Conservation (phyloP, 2,888 invertebrate species). For the Volucella inanis region DNA sequence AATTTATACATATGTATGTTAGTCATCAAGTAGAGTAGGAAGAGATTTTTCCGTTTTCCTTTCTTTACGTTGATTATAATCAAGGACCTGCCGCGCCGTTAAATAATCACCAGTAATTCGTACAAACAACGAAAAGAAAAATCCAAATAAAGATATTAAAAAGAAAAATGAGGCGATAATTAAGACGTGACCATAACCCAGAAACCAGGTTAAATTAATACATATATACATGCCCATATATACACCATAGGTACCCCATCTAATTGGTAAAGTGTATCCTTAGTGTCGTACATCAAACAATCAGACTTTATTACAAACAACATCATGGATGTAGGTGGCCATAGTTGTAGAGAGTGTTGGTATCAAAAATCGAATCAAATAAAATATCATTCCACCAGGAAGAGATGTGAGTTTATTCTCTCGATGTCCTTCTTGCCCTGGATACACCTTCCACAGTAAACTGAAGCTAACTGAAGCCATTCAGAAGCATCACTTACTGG, state of each 20-base stretch:
- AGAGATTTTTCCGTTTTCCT: not conserved
- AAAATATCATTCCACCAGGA: slow-evolving; percentile 28
- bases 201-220: slow-evolving; percentile 46
- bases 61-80: slow-evolving; percentile 54
- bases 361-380: slow-evolving; percentile 51
- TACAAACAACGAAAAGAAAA: slow-evolving; percentile 5
- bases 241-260: not conserved
- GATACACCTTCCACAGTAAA: slow-evolving; percentile 10
- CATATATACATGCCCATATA: not conserved
- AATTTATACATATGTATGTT: not conserved
- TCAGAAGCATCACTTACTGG: slow-evolving; percentile 57
- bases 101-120: slow-evolving; percentile 20
- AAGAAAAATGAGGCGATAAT: slow-evolving; percentile 65
- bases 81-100: slow-evolving; percentile 49
- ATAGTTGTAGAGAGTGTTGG: slow-evolving; percentile 4
- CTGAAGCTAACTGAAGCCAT: slow-evolving; percentile 61
- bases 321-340: slow-evolving; percentile 10
- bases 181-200: slow-evolving; percentile 50
- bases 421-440: not conserved
- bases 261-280: not conserved
- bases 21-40: no score
- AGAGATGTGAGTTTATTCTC: not conserved
- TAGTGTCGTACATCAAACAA: slow-evolving; percentile 25
- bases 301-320: slow-evolving; percentile 5
- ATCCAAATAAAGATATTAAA: slow-evolving; percentile 49